Conservation (phyloP, 2,888 invertebrate species). For the Zonitis immaculata region DNA sequence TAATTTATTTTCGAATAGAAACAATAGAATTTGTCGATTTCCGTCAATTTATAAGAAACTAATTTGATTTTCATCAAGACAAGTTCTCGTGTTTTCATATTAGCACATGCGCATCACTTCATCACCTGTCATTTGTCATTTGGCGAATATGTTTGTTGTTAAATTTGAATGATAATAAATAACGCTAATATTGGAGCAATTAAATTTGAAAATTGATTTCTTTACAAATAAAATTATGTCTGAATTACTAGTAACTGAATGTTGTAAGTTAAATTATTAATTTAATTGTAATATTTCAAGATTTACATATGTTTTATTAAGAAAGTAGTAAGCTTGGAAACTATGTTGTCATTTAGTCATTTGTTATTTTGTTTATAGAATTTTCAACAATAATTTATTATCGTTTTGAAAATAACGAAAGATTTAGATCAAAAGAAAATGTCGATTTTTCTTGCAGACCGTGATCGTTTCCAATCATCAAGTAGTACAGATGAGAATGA, state of each 20-base stretch:
- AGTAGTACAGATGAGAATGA: conserved; percentile 42
- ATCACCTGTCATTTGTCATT: conserved; percentile 28
- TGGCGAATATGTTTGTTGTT: conserved; percentile 25
- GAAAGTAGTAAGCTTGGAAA: conserved; percentile 31
- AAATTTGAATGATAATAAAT: conserved; percentile 21
- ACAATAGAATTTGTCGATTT: no score
- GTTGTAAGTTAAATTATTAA: conserved; percentile 10
- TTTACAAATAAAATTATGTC: conserved; percentile 7
- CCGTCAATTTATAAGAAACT: no score
- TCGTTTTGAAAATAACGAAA: background rate
- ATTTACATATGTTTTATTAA: no score
- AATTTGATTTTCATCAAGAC: background rate
- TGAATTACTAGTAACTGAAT: conserved; percentile 10
- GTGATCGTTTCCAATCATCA: conserved; percentile 38
- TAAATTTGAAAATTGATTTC: background rate
- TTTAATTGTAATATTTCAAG: background rate
- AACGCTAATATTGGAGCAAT: conserved; percentile 8
- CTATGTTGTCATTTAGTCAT: conserved; percentile 34
- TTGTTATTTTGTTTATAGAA: conserved; percentile 27
- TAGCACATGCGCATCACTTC: background rate
- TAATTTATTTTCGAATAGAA: background rate
- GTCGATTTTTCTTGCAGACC: conserved; percentile 35
- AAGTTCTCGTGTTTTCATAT: background rate
- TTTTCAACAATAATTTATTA: no score
- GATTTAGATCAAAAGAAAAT: conserved; percentile 7